These are phyloP conservation scores for Eudasyphora cyanicolor DNA, from an alignment of 2,888 invertebrate genomes.

Conservation along the genomic window DNA sequence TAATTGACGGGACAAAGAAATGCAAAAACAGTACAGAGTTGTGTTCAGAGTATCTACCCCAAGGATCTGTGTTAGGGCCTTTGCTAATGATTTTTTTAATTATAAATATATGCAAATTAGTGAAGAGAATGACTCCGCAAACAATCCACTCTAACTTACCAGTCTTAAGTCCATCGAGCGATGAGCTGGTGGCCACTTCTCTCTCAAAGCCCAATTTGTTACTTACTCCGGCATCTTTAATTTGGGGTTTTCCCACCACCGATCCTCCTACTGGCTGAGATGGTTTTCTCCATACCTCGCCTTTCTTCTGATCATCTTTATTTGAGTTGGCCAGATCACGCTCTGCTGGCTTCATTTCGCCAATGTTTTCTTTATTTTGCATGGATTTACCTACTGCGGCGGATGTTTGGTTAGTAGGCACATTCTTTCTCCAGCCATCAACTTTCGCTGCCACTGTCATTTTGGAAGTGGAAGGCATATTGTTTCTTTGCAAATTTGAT, in stretches of 20 bases:
- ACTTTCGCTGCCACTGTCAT: background rate
- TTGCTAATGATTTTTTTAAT: background rate
- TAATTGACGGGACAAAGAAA: too few species aligned
- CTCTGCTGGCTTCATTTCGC: background rate
- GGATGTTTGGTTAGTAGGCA: background rate
- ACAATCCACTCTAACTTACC: slow-evolving; percentile 48
- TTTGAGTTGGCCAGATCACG: background rate
- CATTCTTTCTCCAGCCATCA: slow-evolving; percentile 29
- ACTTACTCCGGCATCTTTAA: background rate
- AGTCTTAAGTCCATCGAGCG: slow-evolving; percentile 43
- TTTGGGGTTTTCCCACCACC: background rate
- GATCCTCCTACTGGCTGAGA: background rate
- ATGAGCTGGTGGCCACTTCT: background rate
- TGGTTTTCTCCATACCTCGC: slow-evolving; percentile 17
- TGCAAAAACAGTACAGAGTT: too few species aligned
- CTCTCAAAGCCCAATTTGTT: slow-evolving; percentile 28
- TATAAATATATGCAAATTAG: background rate
- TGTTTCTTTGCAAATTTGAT: background rate
- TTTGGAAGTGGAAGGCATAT: slow-evolving; percentile 40
- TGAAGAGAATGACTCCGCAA: background rate
- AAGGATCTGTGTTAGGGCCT: too few species aligned
- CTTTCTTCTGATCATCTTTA: background rate
- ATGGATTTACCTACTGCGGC: background rate
- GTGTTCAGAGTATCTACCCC: too few species aligned
- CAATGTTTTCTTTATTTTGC: slow-evolving; percentile 27